Evolutionary conservation across 2,797 vertebrate genomes (phyloP), one percentile per base, ranked within the genome.

Genomic region (Falco naumanni): DNA sequence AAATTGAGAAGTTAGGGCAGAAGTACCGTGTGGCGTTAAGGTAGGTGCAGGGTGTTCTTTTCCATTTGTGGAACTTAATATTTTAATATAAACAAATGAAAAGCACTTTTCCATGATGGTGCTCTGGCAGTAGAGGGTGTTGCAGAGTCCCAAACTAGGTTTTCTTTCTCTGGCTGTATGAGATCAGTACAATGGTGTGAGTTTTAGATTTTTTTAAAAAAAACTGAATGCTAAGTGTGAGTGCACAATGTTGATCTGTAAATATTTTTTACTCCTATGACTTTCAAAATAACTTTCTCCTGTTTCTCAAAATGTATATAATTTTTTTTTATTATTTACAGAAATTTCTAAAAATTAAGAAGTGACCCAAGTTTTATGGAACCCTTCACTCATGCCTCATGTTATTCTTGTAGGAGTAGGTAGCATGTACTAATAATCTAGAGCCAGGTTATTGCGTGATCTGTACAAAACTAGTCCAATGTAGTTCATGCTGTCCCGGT

Each of bases 1-100:
- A 99, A 98, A 99, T 99, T 25, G 99, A 99, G 97, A 99, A 99
- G 97, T 95, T 99, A 92, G 99, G 99, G 61, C 99, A 99, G 98
- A 99, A 99, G 87, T 99, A 98, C 95, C 98, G 99, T 97, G 99
- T 99, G 16, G 99, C 99, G 1, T 98, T 99, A 91, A 99, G 99
- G 99, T 98, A 96, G 33, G 95, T 98, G 96, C n/a, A 64, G 25
- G 34, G 7, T 59, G 31, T 64, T 89, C 26, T 48, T 59, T 26
- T 60, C 34, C 5, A 0, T 80, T 85, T 74, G 60, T 90, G 41
- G 64, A 96, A 51, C 14, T 29, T 41, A 29, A 29, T 25, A 9
- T 37, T 89, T 45, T 82, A 70, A 39, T 72, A 43, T 11, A 72
- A 90, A 50, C 51, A 79, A 71, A 37, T 21, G 3, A 51, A 76